Base-by-base conservation (phyloP, 2,888 invertebrate genomes). In the Lutraria lutraria region DNA sequence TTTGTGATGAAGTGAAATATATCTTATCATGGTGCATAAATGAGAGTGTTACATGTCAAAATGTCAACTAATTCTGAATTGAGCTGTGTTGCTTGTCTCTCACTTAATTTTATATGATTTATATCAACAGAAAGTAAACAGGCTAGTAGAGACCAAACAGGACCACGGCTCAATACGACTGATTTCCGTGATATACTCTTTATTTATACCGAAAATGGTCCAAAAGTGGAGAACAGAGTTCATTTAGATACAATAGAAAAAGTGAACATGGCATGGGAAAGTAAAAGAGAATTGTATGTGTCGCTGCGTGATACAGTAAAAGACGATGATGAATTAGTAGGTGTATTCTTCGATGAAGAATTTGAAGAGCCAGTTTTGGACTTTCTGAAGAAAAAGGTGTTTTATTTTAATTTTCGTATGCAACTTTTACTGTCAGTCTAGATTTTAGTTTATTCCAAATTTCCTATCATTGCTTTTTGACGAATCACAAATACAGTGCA, bases 211-310 rank as follows among this genome's bases (percentile, higher is more conserved):
- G n/a, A 29, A 43, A 60, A 6, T 16, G 82, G 82, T 0, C 82
- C 82, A 21, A 82, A 82, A 60, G 3, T 3, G 8, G 10, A 6
- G 16, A 60, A 82, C 4, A 60, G 8, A 31, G 21, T 56, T 4
- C 60, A 82, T 31, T 34, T 82, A 29, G 34, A 60, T 60, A 82
- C 60, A 0, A 31, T 82, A 21, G 82, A 82, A 60, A 60, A 60
- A 34, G 31, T 82, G 21, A 82, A 31, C 19, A 31, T 29, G 60
- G 82, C 82, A 0, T 82, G 82, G 82, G 21, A 82, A 34, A 16
- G 31, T 13, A 82, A 34, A 34, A n/a, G 82, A 34, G 31, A 60
- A 8, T 60, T 82, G 60, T 19, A 60, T 31, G 82, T 82, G 31
- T 60, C 82, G 6, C n/a, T 82, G 8, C 56, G 63, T 25, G 29